Evolutionary conservation across 2,888 invertebrate species (phyloP).

Genomic region (Polylopha cassiicola): DNA sequence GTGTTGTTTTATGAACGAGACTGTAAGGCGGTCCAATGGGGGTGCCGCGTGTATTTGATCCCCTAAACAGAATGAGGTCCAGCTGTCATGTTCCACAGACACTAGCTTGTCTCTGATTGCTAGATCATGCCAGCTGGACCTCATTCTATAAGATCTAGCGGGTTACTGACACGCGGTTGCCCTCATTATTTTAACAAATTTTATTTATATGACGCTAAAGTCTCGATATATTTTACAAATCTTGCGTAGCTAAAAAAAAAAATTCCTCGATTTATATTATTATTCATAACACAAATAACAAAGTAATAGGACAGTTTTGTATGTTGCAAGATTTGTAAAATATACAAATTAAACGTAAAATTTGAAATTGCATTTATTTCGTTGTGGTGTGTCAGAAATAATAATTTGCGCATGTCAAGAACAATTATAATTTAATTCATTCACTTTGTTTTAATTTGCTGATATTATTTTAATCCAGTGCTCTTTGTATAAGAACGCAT

Average conservation of each 20-base stretch:
- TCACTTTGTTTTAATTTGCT: conserved; percentile 57
- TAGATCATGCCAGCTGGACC: too few species aligned
- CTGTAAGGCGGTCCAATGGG: too few species aligned
- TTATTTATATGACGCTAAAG: conserved; percentile 19
- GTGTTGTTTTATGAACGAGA: too few species aligned
- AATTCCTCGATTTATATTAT: too few species aligned
- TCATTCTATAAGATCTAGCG: too few species aligned
- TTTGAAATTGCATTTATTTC: conserved; percentile 61
- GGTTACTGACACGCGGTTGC: background rate
- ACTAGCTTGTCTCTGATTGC: too few species aligned
- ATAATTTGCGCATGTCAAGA: conserved; percentile 52
- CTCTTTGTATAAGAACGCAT: conserved; percentile 33
- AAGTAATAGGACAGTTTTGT: too few species aligned
- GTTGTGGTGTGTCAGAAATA: conserved; percentile 43
- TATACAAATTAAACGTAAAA: conserved; percentile 28
- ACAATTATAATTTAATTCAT: conserved; percentile 57
- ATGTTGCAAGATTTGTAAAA: conserved; percentile 26
- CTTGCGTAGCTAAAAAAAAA: too few species aligned
- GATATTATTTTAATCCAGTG: conserved; percentile 44
- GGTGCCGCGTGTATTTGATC: too few species aligned
- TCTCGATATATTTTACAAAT: conserved; percentile 13
- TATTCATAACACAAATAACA: too few species aligned
- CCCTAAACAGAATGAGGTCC: too few species aligned
- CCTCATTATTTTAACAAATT: conserved; percentile 16
- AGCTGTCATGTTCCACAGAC: too few species aligned